These are phyloP conservation scores for Vespertilio murinus DNA, from an alignment of 2,797 vertebrate species.

Conservation along the genomic window DNA sequence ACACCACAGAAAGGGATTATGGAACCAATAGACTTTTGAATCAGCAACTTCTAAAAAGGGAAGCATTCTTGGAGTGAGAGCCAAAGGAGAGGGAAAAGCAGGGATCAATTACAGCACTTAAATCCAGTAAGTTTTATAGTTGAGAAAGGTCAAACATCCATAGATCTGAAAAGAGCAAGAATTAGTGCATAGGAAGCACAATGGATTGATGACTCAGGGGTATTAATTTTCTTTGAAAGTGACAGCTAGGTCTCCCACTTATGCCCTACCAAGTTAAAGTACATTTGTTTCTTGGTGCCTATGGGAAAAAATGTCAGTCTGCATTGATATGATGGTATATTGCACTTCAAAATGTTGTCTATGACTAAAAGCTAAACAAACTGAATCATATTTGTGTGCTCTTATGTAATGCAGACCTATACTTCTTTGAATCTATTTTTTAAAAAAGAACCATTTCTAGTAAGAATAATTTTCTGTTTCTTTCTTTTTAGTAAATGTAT, in stretches of 20 bases:
- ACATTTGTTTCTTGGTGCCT: not conserved
- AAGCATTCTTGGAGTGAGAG: not conserved
- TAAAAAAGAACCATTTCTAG: not conserved
- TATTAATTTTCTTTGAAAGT: slow-evolving; percentile 8
- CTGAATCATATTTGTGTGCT: not conserved
- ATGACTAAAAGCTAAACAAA: slow-evolving; percentile 22
- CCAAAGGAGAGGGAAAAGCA: not conserved
- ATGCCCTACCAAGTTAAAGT: not conserved
- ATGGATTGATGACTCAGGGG: not conserved
- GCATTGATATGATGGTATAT: not conserved
- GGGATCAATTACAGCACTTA: not conserved
- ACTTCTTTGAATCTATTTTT: not conserved
- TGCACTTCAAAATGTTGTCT: slow-evolving; percentile 36
- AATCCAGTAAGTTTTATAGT: not conserved
- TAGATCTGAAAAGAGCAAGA: not conserved
- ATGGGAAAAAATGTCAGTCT: not conserved
- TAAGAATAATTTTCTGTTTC: not conserved
- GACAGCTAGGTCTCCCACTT: not conserved
- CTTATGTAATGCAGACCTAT: not conserved
- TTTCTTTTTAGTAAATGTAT: slow-evolving; percentile 2
- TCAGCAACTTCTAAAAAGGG: not conserved
- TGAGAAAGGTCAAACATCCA: slow-evolving; percentile 29
- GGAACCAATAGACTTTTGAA: not conserved
- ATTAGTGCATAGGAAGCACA: not conserved
- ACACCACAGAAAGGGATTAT: not conserved